phyloP scores from a whole-genome alignment of 2,888 invertebrate species.

The Aphodius sticticus region DNA sequence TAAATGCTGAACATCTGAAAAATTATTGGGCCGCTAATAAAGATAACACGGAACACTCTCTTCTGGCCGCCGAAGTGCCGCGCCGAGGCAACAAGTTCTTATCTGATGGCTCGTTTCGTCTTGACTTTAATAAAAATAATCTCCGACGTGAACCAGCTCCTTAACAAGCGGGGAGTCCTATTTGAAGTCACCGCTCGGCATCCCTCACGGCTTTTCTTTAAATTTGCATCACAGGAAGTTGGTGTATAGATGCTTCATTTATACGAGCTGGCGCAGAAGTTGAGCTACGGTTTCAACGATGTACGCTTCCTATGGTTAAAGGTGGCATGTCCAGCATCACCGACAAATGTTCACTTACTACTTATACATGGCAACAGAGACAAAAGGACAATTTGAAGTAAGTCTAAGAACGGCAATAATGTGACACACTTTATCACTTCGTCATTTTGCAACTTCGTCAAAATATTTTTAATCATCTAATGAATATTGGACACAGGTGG shows the following conservation, averaged over 20 bases:
- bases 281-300: background rate
- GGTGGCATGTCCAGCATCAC: too few species aligned
- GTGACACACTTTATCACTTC: too few species aligned
- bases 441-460: too few species aligned
- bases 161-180: background rate
- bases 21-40: conserved; percentile 4
- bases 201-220: background rate
- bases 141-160: background rate
- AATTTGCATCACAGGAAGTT: background rate
- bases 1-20: conserved; percentile 4
- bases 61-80: background rate
- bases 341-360: too few species aligned
- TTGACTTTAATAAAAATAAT: background rate
- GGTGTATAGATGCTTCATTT: background rate
- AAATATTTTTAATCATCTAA: too few species aligned
- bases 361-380: too few species aligned
- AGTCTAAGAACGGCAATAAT: too few species aligned
- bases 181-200: background rate
- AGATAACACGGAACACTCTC: background rate
- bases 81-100: background rate
- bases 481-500: too few species aligned
- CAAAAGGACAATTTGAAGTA: too few species aligned
- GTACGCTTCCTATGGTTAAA: background rate
- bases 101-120: background rate
- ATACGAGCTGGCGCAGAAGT: background rate